Percentiles rank a stretch among this genome's conserved stretches.
Evolutionary conservation across 1,140 invertebrate species (phyloP).

Genomic region (Vollenhovia emeryi): DNA sequence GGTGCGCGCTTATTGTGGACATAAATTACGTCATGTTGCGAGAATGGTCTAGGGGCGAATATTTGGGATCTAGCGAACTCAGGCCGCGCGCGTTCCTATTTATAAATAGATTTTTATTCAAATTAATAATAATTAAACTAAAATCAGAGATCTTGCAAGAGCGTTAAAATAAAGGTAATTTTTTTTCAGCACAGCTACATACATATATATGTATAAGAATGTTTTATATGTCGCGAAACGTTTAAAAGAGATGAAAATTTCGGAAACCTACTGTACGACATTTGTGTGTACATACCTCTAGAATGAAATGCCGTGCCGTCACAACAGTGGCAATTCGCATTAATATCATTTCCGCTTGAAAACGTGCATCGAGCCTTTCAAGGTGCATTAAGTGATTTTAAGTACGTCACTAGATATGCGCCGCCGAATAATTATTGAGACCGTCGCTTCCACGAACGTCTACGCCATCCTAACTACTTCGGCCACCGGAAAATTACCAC

Average conservation of each 20-base stretch:
- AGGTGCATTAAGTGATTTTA: constrained; percentile 10
- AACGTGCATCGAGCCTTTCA: background rate
- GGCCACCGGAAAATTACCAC: constrained; percentile 35
- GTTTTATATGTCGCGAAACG: background rate
- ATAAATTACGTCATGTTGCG: constrained; percentile 2
- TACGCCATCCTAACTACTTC: background rate
- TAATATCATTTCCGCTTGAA: constrained; percentile 34
- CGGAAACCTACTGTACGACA: background rate
- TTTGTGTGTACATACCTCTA: background rate
- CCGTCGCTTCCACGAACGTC: constrained; percentile 22
- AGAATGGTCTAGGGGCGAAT: background rate
- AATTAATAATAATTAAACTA: background rate
- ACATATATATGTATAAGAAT: no score
- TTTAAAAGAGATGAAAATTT: background rate
- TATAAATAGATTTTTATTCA: background rate
- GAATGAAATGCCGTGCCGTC: background rate
- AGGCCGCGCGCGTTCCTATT: background rate
- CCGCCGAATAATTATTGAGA: constrained; percentile 24
- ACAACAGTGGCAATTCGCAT: background rate
- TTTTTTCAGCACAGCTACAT: background rate
- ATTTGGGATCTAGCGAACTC: background rate
- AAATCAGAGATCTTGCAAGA: background rate
- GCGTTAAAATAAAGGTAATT: background rate
- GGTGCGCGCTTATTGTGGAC: background rate
- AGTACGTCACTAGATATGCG: background rate